A percentile compares a stretch with the other conserved stretches of the same genome.
Evolutionary conservation across 1,140 invertebrate genomes (phyloP).

Genomic region (Paralvinella palmiformis): DNA sequence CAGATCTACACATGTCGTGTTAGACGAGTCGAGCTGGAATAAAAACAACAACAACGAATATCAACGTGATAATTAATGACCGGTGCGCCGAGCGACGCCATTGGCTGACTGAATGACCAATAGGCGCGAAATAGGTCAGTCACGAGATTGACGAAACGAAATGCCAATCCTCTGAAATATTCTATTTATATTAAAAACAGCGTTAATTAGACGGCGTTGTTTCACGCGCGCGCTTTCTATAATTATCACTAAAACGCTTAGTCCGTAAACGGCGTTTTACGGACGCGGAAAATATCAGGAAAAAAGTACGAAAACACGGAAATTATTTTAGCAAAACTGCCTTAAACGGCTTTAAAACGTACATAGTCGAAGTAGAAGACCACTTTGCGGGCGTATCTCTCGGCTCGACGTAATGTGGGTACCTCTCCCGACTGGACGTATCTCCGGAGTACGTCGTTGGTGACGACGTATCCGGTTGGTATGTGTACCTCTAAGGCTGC

Average conservation of each 20-base stretch:
- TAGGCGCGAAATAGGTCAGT: too few relatives aligned
- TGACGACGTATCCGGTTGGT: slow-evolving; percentile 88
- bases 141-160: too few relatives aligned
- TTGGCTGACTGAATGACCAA: too few relatives aligned
- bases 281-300: background rate
- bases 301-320: background rate
- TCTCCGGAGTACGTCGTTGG: slow-evolving; percentile 78
- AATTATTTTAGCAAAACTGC: background rate
- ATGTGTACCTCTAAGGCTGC: slow-evolving; percentile 84
- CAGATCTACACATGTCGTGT: slow-evolving; percentile 80
- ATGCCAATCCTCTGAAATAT: background rate
- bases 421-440: slow-evolving; percentile 70
- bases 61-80: background rate
- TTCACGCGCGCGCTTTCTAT: background rate
- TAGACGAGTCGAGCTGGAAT: slow-evolving; percentile 37
- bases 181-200: background rate
- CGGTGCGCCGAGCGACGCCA: too few relatives aligned
- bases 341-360: slow-evolving; percentile 47
- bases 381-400: slow-evolving; percentile 70
- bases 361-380: slow-evolving; percentile 93
- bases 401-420: slow-evolving; percentile 74
- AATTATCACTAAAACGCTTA: slow-evolving; percentile 1
- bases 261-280: background rate
- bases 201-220: background rate
- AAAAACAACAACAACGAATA: background rate